Conservation (phyloP, 2,113 vertebrate genomes). For the Neodon shergylaensis region DNA sequence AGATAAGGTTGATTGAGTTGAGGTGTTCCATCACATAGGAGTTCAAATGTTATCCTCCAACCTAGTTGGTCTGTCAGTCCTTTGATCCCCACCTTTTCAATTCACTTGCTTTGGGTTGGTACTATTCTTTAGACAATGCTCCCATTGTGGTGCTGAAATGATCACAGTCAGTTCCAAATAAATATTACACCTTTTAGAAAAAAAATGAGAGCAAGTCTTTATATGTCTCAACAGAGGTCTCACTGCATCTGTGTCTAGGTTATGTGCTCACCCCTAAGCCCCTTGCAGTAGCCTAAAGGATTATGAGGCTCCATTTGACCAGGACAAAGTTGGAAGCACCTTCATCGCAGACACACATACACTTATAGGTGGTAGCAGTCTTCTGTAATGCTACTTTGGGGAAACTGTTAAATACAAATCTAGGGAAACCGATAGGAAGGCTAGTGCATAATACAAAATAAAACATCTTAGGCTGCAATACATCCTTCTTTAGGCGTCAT, state of each 20-base stretch:
- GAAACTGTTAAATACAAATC: not conserved
- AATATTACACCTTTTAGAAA: not conserved
- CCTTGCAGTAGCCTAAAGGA: not conserved
- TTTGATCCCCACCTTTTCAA: not conserved
- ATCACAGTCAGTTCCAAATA: not conserved
- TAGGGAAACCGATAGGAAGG: not conserved
- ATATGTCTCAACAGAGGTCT: not conserved
- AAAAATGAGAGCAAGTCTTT: not conserved
- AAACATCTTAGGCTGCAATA: not conserved
- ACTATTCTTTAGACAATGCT: constrained; percentile 19
- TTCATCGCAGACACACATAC: not conserved
- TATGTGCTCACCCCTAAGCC: not conserved
- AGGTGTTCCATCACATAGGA: not conserved
- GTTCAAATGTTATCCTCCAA: constrained; percentile 20
- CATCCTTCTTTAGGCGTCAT: not conserved
- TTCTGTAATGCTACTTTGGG: not conserved
- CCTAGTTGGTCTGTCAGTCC: not conserved
- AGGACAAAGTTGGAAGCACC: not conserved
- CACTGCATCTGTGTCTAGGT: not conserved
- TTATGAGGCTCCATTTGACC: not conserved
- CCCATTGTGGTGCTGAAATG: not conserved
- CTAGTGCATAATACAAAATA: not conserved
- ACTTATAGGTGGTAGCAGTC: not conserved
- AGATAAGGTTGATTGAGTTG: not conserved
- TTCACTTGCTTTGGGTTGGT: not conserved